phyloP scores from a whole-genome alignment of 1,140 invertebrate species.

The Daktulosphaira vitifoliae region DNA sequence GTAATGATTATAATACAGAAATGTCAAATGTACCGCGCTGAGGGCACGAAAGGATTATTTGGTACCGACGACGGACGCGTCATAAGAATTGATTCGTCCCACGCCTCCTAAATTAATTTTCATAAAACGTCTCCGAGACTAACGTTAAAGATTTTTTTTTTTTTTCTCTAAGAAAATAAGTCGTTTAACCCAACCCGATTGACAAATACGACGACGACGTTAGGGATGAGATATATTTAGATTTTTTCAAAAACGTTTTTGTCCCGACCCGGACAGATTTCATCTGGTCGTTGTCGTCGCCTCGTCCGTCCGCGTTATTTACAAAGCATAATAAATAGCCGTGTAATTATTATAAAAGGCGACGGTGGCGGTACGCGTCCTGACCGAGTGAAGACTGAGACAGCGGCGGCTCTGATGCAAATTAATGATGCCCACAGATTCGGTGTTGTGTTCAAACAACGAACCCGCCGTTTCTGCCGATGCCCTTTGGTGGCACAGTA shows the following conservation, averaged over 20 bases:
- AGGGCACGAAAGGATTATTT: too few species aligned
- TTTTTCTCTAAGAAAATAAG: too few species aligned
- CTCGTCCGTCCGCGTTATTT: conserved; percentile 24
- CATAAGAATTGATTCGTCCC: too few species aligned
- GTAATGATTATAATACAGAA: too few species aligned
- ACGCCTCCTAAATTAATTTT: conserved; percentile 5
- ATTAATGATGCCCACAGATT: conserved; percentile 26
- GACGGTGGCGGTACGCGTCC: not conserved
- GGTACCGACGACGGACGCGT: too few species aligned
- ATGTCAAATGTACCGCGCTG: too few species aligned
- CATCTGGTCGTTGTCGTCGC: not conserved
- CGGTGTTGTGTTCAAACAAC: not conserved
- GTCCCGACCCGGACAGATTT: not conserved
- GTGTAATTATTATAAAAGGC: conserved; percentile 33
- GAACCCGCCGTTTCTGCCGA: not conserved
- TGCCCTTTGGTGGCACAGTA: not conserved
- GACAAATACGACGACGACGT: not conserved
- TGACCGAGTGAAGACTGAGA: not conserved
- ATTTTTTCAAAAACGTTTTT: conserved; percentile 23
- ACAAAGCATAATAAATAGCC: conserved; percentile 33
- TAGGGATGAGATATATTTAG: not conserved
- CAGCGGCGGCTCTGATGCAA: conserved; percentile 22
- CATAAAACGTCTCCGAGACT: not conserved
- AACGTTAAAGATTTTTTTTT: too few species aligned
- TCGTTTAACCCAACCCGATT: too few species aligned